phyloP scores from a whole-genome alignment of 2,888 invertebrate genomes.

The Nomada lathburiana region DNA sequence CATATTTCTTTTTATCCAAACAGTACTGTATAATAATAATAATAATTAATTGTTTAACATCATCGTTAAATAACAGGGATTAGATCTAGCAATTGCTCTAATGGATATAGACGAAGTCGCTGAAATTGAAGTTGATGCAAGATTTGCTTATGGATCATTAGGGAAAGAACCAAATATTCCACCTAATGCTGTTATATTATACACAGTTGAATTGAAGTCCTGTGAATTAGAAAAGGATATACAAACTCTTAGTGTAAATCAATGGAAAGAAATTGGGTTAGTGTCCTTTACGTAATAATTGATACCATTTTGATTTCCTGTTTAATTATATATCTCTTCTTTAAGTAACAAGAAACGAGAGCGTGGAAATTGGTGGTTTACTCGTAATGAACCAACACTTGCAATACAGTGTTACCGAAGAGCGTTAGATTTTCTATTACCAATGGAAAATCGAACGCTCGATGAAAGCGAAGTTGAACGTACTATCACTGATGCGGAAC shows the following conservation, averaged over 20 bases:
- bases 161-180: conserved; percentile 90
- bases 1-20: background rate
- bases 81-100: conserved; percentile 93
- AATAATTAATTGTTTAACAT: conserved; percentile 2
- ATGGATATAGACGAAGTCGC: conserved; percentile 94
- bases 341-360: conserved; percentile 90
- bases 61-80: conserved; percentile 87
- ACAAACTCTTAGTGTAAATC: conserved; percentile 88
- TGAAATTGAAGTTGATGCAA: conserved; percentile 89
- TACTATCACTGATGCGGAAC: conserved; percentile 85
- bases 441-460: conserved; percentile 86
- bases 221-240: conserved; percentile 89
- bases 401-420: conserved; percentile 95
- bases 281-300: conserved; percentile 50
- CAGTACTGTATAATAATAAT: background rate
- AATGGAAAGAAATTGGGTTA: conserved; percentile 92
- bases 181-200: conserved; percentile 88
- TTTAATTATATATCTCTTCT: conserved; percentile 39
- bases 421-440: conserved; percentile 93
- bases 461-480: conserved; percentile 85
- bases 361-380: conserved; percentile 96
- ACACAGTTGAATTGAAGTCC: conserved; percentile 90
- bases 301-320: background rate
- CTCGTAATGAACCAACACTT: conserved; percentile 91
- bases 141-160: conserved; percentile 93